Evolutionary conservation across 2,797 vertebrate species (phyloP).

Genomic region (Sciurus vulgaris): DNA sequence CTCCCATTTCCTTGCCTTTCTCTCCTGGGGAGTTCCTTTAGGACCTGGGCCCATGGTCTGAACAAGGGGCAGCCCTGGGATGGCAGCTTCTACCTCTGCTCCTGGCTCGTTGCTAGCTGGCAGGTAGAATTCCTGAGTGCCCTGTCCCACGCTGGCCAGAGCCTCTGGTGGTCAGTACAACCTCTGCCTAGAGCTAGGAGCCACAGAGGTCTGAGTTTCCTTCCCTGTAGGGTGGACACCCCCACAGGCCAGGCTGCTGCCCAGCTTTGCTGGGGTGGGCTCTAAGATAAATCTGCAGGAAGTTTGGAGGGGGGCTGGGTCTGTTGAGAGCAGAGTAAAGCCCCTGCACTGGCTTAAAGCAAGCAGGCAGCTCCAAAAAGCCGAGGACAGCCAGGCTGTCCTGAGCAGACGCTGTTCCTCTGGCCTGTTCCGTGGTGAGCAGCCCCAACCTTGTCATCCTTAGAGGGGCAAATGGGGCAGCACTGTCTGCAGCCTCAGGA

Average conservation of each 20-base stretch:
- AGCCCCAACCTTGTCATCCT: neutral
- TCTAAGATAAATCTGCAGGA: neutral
- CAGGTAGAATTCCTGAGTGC: neutral
- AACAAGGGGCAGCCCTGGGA: fast-evolving
- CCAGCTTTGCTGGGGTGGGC: too few relatives aligned
- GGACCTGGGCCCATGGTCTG: neutral
- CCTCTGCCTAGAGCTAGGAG: neutral
- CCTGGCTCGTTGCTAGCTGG: neutral
- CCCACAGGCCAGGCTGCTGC: neutral
- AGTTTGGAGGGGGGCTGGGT: neutral
- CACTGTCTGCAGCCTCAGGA: neutral
- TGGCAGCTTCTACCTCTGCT: neutral
- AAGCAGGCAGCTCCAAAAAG: fast-evolving
- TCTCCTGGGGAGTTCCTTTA: neutral
- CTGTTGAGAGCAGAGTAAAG: neutral
- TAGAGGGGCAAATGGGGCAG: fast-evolving
- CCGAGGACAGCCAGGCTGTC: fast-evolving
- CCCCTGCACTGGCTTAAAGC: neutral
- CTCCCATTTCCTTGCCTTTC: neutral
- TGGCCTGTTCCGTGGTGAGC: neutral
- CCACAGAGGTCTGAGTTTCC: neutral
- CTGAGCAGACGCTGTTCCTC: neutral
- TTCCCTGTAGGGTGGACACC: neutral
- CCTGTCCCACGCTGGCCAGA: neutral
- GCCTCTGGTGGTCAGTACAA: fast-evolving